phyloP scores from a whole-genome alignment of 1,140 invertebrate genomes.

The Sminthurides bifidus region DNA sequence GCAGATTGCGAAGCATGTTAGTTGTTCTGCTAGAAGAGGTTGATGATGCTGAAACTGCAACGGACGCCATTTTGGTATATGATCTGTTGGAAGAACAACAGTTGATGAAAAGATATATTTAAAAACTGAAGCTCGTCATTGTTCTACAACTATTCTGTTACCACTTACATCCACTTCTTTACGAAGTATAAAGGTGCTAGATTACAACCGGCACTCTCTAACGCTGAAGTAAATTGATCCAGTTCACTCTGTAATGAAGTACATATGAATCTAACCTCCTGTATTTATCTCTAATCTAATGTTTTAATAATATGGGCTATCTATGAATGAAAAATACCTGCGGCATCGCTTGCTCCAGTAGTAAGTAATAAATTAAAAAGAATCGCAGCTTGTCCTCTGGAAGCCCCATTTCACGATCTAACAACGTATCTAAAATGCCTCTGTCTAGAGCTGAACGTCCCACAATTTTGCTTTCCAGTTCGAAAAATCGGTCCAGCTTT shows the following conservation, averaged over 20 bases:
- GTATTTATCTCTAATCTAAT: no score
- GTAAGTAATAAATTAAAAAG: constrained; percentile 83
- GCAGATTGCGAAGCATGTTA: constrained; percentile 93
- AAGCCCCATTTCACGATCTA: constrained; percentile 73
- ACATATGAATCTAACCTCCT: neutral
- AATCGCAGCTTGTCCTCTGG: constrained; percentile 87
- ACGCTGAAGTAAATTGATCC: constrained; percentile 62
- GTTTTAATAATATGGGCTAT: neutral
- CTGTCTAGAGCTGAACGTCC: constrained; percentile 57
- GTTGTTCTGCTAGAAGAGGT: neutral
- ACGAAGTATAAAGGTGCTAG: constrained; percentile 64
- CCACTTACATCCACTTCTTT: constrained; percentile 71
- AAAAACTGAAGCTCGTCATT: constrained; percentile 32
- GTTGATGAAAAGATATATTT: constrained; percentile 28
- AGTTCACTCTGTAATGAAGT: constrained; percentile 48
- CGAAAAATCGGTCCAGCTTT: constrained; percentile 90
- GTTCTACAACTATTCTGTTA: neutral
- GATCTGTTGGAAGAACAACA: constrained; percentile 43
- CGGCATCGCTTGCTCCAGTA: constrained; percentile 65
- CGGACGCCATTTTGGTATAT: constrained; percentile 63
- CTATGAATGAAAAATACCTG: constrained; percentile 43
- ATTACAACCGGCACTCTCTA: constrained; percentile 74
- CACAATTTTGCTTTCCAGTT: constrained; percentile 96
- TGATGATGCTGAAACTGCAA: neutral
- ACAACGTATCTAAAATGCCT: constrained; percentile 63